Evolutionary conservation across 2,888 invertebrate species (phyloP), one percentile per base, ranked within the genome.

Genomic region (Diarsia rubi): DNA sequence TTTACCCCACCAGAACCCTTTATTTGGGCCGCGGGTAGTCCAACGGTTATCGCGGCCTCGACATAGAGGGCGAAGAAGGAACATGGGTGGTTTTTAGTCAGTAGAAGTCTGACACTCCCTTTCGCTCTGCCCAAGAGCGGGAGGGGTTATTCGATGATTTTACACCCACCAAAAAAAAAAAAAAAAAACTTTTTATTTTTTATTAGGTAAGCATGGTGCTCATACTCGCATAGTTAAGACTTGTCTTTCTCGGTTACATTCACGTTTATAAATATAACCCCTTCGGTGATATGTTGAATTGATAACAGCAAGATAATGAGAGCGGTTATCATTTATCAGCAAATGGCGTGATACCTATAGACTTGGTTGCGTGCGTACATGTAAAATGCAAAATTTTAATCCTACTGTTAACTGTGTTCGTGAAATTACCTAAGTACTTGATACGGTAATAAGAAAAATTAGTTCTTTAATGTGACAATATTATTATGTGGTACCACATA

Each of bases 291-390:
- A 74, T 24, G 75, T 57, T 47, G 68, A 57, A 37, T 45, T 75
- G 87, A 88, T 88, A 89, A 81, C 81, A 78, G 73, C 62, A 64
- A 73, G 89, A 87, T 89, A 86, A 87, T 77, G 78, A 78, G 78
- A 81, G 65, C 73, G 57, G 74, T 87, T 88, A 88, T 86, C 86
- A 86, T 60, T 88, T 88, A 88, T 89, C 88, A 84, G 81, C 68
- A 62, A 70, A 85, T 88, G 88, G 86, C 81, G 85, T 80, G 89
- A 86, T 83, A 54, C 54, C 54, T 54, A 71, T 77, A 79, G 75
- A 69, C 75, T 70, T 69, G 63, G 65, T 27, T 77, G 75, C 54
- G 78, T 78, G 76, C 65, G 79, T 72, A 75, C 65, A 59, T 73
- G 69, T 62, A 49, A 74, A 82, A 71, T 79, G 54, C 59, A 64